Evolutionary conservation across 2,888 invertebrate species (phyloP).

Genomic region (Sminthurides aquaticus): DNA sequence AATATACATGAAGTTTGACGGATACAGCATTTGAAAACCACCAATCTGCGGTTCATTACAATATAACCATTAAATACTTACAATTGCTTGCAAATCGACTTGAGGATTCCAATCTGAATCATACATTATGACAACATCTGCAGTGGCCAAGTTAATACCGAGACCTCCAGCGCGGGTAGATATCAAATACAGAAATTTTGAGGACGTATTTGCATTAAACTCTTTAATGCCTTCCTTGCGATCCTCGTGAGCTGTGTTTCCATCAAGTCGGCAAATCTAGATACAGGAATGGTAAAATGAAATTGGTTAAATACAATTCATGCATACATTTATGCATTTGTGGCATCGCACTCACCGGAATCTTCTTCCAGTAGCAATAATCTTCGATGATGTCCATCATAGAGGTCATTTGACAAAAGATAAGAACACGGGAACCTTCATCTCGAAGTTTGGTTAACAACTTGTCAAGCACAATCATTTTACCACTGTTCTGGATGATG

Average conservation of each 20-base stretch:
- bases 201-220: conserved; percentile 51
- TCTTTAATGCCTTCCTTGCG: conserved; percentile 66
- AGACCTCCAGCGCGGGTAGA: conserved; percentile 64
- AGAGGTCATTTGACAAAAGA: conserved; percentile 60
- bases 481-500: conserved; percentile 52
- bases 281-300: too few species aligned
- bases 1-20: too few species aligned
- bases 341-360: conserved; percentile 22
- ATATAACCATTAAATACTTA: conserved; percentile 39
- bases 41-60: too few species aligned
- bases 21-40: too few species aligned
- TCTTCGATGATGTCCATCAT: conserved; percentile 61
- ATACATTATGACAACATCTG: conserved; percentile 93
- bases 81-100: conserved; percentile 91
- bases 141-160: conserved; percentile 90
- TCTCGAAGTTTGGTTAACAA: conserved; percentile 54
- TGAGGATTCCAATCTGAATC: conserved; percentile 99
- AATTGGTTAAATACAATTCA: too few species aligned
- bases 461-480: conserved; percentile 58
- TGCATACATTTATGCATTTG: too few species aligned
- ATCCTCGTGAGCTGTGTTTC: conserved; percentile 94
- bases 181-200: conserved; percentile 56
- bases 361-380: conserved; percentile 46
- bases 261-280: conserved; percentile 61
- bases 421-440: conserved; percentile 51